Conservation (phyloP, 2,888 invertebrate species). For the Gryllus longicercus region DNA sequence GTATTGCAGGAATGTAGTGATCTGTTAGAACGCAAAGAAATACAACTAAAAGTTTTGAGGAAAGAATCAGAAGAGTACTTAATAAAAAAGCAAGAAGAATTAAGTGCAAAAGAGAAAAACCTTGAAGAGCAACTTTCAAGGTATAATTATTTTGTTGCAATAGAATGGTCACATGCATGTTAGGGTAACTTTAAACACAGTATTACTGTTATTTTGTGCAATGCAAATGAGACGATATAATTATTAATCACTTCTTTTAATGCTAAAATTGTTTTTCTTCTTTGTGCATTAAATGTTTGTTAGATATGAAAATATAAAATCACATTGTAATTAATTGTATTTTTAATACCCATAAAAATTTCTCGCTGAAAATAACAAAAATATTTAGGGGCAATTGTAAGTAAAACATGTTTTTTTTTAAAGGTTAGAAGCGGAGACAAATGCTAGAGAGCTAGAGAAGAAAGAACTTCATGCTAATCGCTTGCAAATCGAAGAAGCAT, state of each 20-base stretch:
- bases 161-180: too few relatives aligned
- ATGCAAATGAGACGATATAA: too few relatives aligned
- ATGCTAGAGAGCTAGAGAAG: slow-evolving; percentile 27
- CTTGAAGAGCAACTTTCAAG: slow-evolving; percentile 21
- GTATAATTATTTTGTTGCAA: not conserved
- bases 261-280: not conserved
- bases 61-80: not conserved
- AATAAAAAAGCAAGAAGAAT: slow-evolving; percentile 5
- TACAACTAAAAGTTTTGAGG: not conserved
- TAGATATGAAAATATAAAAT: too few relatives aligned
- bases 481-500: slow-evolving; percentile 28
- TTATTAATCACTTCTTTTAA: too few relatives aligned
- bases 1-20: slow-evolving; percentile 19
- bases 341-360: too few relatives aligned
- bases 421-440: slow-evolving; percentile 33
- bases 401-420: not conserved
- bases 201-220: too few relatives aligned
- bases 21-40: slow-evolving; percentile 25
- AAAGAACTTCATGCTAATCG: slow-evolving; percentile 30
- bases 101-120: not conserved
- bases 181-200: too few relatives aligned
- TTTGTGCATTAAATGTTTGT: not conserved
- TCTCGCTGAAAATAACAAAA: too few relatives aligned
- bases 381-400: too few relatives aligned
- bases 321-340: too few relatives aligned